Evolutionary conservation across 2,888 invertebrate genomes (phyloP), one percentile per base, ranked within the genome.

Genomic region (Drosophila cracens): DNA sequence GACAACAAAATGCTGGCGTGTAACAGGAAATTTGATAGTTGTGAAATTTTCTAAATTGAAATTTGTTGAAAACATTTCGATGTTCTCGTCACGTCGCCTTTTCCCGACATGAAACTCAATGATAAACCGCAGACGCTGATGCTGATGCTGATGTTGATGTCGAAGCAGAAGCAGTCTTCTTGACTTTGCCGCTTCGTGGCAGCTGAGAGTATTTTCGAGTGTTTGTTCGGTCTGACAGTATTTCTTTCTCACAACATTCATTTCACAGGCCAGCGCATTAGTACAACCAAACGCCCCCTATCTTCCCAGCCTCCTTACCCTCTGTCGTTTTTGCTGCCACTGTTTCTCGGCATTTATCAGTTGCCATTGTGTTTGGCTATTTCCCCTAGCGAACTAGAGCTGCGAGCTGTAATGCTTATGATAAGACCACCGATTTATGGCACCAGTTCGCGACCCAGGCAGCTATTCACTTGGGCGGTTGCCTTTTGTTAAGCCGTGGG

Each of bases 181-280:
- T 77, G 74, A 74, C 71, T 71, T 68, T 60, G 34, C 16, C n/a
- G 57, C 31, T 57, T 21, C 51, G 21, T 43, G 29, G 56, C 60
- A 49, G 57, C 53, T 53, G 57, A 21, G 31, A 40, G 57, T 52
- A 61, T 53, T 68, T 69, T 51, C 49, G 61, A 71, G 43, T 21
- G 51, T 34, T 33, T 43, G 34, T 54, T 46, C 21, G 11, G 34
- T 51, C 54, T 10, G 54, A 27, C 54, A 21, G 59, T 54, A 51
- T 66, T 33, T 60, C 51, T 53, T 51, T 61, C 34, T 56, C 38
- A 68, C 75, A 75, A 78, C 81, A 82, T 82, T 82, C 81, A 80
- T 87, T 85, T 85, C 76, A 85, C 76, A 82, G 87, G 53, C 78
- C 70, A 82, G 70, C 74, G 83, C 81, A 68, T 60, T 16, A 46